Evolutionary conservation across 2,888 invertebrate genomes (phyloP), one percentile per base, ranked within the genome.

Genomic region (Drosophila vallismaia): DNA sequence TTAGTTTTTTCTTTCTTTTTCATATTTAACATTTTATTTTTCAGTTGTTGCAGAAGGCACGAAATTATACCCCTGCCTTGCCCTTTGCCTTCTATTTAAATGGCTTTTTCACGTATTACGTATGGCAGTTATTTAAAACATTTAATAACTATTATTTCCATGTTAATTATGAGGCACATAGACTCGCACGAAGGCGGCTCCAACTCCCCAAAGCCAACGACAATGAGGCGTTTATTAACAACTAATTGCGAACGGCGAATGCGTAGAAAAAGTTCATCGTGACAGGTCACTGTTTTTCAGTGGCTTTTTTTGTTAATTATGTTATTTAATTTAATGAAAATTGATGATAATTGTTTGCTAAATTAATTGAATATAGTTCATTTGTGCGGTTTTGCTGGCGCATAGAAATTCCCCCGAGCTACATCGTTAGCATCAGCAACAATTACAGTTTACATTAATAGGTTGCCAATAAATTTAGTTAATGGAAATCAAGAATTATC

Each of bases 51-150:
- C 53, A n/a, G n/a, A n/a, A n/a, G n/a, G 40, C 14, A 52, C 67
- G 33, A 52, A 33, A 42, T 24, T 12, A 46, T 42, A 40, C 19
- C 36, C 6, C 44, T 40, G 28, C 49, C 33, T 12, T 44, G 44
- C 14, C 57, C 3, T 53, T 59, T 40, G n/a, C 51, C 24, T 8
- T 29, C 36, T 28, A 56, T 48, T 48, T 40, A 67, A 68, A 68
- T 67, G 63, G 31, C 46, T 4, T 45, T 76, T 66, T 74, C 66
- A 74, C 74, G 36, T 82, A 44, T 10, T 44, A 24, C 19, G 7
- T 74, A 74, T 74, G 54, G 51, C 69, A 75, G 74, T 77, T 86
- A 83, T 86, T 84, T 76, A 79, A 84, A 60, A 53, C 76, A 76
- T 83, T 86, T 76, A 79, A 88, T 72, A 51, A 75, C 70, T 68